Evolutionary conservation across 2,888 invertebrate genomes (phyloP).

Genomic region (Synanthedon andrenaeformis): DNA sequence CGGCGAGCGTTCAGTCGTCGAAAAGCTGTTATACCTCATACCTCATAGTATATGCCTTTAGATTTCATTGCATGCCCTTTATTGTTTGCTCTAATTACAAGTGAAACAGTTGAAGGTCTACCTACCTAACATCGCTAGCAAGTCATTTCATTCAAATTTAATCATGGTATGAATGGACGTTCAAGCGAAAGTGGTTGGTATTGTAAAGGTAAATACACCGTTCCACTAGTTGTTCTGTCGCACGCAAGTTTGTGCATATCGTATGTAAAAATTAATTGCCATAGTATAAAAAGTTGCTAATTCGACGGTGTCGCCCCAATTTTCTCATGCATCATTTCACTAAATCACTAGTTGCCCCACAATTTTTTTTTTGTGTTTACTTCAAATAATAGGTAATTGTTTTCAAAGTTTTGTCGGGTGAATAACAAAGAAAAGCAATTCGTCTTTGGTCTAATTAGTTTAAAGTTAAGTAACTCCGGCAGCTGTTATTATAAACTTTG

Average conservation of each 20-base stretch:
- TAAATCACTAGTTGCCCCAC: too few relatives aligned
- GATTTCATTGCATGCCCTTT: conserved; percentile 7
- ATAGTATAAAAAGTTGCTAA: neutral
- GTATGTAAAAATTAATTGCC: conserved; percentile 5
- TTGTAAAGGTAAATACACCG: neutral
- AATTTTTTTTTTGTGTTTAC: too few relatives aligned
- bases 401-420: too few relatives aligned
- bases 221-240: conserved; percentile 2
- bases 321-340: neutral
- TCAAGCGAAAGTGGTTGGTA: conserved; percentile 6
- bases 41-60: neutral
- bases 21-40: too few relatives aligned
- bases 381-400: too few relatives aligned
- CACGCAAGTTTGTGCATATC: conserved; percentile 22
- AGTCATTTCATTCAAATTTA: conserved; percentile 7
- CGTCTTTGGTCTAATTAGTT: too few relatives aligned
- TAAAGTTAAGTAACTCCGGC: neutral
- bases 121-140: conserved; percentile 9
- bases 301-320: neutral
- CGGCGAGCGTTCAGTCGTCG: too few relatives aligned
- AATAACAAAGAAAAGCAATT: too few relatives aligned
- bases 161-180: conserved; percentile 1
- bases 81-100: conserved; percentile 13
- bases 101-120: conserved; percentile 9
- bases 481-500: neutral